phyloP scores from a whole-genome alignment of 2,888 invertebrate species.

The Hemistola chrysoprasaria region DNA sequence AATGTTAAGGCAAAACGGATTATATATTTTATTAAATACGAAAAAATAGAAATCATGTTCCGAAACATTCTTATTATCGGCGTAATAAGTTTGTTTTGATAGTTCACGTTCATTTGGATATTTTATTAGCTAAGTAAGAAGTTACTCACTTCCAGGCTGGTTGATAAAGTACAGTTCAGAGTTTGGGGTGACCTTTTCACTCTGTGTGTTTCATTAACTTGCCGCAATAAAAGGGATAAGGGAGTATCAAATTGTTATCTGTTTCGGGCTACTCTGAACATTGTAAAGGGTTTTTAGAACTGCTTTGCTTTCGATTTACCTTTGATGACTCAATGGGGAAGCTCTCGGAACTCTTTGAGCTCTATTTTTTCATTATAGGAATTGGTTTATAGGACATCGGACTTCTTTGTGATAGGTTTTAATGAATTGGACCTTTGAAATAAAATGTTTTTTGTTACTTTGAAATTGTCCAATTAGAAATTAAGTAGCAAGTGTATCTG shows the following conservation, averaged over 20 bases:
- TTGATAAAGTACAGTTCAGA: constrained; percentile 20
- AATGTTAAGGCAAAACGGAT: no score
- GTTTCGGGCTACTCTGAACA: constrained; percentile 16
- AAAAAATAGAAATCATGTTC: no score
- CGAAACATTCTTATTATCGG: no score
- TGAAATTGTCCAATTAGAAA: no score
- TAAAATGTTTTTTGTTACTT: no score
- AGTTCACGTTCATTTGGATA: not conserved
- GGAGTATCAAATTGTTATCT: constrained; percentile 17
- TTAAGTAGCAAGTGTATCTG: no score
- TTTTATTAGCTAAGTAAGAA: not conserved
- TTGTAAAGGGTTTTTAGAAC: constrained; percentile 9
- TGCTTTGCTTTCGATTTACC: constrained; percentile 5
- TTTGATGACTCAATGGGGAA: constrained; percentile 11
- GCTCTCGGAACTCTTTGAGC: constrained; percentile 15
- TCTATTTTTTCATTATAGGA: constrained; percentile 10
- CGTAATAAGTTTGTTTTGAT: no score
- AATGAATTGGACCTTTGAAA: no score
- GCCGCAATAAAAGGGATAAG: constrained; percentile 19
- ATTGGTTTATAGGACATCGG: constrained; percentile 1
- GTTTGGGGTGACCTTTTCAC: constrained; percentile 12
- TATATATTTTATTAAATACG: no score
- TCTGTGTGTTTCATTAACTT: constrained; percentile 19
- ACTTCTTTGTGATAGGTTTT: constrained; percentile 5
- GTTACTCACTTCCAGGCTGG: constrained; percentile 12